Evolutionary conservation across 2,888 invertebrate species (phyloP).

Genomic region (Orchesella flavescens): DNA sequence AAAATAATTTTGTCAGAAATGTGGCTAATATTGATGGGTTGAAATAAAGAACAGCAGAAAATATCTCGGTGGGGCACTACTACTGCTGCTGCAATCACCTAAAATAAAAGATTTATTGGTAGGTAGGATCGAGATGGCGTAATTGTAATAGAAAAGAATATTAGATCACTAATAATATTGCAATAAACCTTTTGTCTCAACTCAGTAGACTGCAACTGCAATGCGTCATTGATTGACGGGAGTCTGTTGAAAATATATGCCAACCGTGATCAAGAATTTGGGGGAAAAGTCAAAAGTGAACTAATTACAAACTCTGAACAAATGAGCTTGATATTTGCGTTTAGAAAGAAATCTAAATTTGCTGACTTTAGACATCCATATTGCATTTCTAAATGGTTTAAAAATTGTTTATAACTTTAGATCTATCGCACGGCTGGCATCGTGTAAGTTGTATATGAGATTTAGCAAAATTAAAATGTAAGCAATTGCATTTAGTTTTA

Average conservation of each 20-base stretch:
- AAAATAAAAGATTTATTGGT: neutral
- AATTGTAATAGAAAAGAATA: neutral
- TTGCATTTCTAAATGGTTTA: no score
- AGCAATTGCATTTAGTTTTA: neutral
- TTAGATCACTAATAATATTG: no score
- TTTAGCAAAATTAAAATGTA: no score
- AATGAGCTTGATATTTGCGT: neutral
- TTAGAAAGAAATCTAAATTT: no score
- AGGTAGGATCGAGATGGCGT: constrained; percentile 1
- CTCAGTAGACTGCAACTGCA: neutral
- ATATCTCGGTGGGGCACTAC: constrained; percentile 21
- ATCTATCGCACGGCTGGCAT: no score
- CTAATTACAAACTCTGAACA: neutral
- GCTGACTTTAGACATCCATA: no score
- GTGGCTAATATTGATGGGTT: no score
- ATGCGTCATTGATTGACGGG: constrained; percentile 21
- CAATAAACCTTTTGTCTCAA: no score
- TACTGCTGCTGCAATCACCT: neutral
- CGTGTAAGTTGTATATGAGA: no score
- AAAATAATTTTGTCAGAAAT: neutral
- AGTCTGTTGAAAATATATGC: constrained; percentile 14
- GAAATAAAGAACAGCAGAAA: neutral
- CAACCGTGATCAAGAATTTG: constrained; percentile 42
- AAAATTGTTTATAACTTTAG: no score
- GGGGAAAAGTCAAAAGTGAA: neutral